Evolutionary conservation across 2,113 vertebrate genomes (phyloP), one percentile per base, ranked within the genome.

Genomic region (Phaethon lepturus): DNA sequence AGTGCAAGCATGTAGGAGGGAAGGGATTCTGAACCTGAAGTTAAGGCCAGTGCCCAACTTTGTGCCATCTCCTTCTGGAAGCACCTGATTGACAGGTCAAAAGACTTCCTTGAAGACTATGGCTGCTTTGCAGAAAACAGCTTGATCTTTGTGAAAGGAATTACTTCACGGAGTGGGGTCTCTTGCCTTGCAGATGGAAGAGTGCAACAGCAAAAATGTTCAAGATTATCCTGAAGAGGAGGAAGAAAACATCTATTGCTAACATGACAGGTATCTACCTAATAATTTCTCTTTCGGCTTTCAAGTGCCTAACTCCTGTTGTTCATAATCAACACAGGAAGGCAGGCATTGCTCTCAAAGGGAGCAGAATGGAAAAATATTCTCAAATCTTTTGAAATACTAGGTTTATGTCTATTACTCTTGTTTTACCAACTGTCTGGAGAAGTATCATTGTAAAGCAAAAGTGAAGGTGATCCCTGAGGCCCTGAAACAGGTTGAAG

Each of bases 241-340:
- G 9, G 19, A 71, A 88, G 82, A 73, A 53, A 38, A 35, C 40
- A 25, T 60, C 31, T 79, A 6, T 87, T 49, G n/a, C 18, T 68
- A 67, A 28, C n/a, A 35, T 20, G 59, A 13, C 11, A 33, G 0
- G 0, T 31, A 20, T 40, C 29, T 58, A 13, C 59, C 23, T 73
- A 33, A 56, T 72, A 88, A 67, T 68, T 77, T 59, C 69, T 67
- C 4, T 13, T 55, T 82, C 1, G 1, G 29, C 38, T 88, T 72
- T 67, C 85, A 40, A 53, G 69, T 47, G 33, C 23, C 59, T 10
- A 6, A 17, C 14, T 89, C 63, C 59, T 49, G 29, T n/a, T 63
- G 64, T 24, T 89, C 44, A 9, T 33, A 47, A 50, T 49, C 44
- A n/a, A 13, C 23, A 45, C 13, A 44, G 26, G 44, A 63, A 91